These are phyloP conservation scores for Orchestes rusci DNA, from an alignment of 2,888 invertebrate species.

Conservation along the genomic window DNA sequence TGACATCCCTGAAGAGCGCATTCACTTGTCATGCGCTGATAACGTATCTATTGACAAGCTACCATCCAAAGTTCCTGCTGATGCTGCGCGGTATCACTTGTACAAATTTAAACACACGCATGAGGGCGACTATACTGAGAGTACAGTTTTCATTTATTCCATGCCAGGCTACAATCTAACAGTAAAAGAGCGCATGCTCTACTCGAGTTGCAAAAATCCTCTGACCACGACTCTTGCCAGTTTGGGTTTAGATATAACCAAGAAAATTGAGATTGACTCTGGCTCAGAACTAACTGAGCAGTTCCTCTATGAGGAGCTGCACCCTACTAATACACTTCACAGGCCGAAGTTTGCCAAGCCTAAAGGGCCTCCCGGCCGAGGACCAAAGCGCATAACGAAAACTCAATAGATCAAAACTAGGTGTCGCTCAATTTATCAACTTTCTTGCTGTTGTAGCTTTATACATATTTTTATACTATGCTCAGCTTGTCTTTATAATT, in stretches of 20 bases:
- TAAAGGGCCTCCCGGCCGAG: constrained; percentile 89
- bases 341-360: constrained; percentile 93
- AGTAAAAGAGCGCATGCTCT: constrained; percentile 97
- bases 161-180: constrained; percentile 96
- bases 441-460: constrained; percentile 20
- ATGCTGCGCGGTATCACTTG: constrained; percentile 86
- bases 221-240: constrained; percentile 76
- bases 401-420: constrained; percentile 44
- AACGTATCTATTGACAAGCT: constrained; percentile 62
- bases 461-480: constrained; percentile 13
- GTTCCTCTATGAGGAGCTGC: constrained; percentile 86
- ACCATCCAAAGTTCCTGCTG: constrained; percentile 71
- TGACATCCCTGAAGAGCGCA: constrained; percentile 82
- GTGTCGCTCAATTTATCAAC: too few relatives aligned
- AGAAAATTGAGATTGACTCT: constrained; percentile 91
- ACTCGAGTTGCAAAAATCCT: constrained; percentile 94
- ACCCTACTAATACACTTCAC: constrained; percentile 84
- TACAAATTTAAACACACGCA: constrained; percentile 87
- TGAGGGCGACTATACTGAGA: constrained; percentile 85
- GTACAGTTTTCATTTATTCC: constrained; percentile 94
- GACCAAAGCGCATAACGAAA: constrained; percentile 83
- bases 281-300: constrained; percentile 85
- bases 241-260: constrained; percentile 70
- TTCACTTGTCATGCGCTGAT: constrained; percentile 71
- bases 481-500: too few relatives aligned